A percentile compares a stretch with the other conserved stretches of the same genome.
Conservation (phyloP, 2,113 vertebrate species). For the Tenebrosternarchus preto region DNA sequence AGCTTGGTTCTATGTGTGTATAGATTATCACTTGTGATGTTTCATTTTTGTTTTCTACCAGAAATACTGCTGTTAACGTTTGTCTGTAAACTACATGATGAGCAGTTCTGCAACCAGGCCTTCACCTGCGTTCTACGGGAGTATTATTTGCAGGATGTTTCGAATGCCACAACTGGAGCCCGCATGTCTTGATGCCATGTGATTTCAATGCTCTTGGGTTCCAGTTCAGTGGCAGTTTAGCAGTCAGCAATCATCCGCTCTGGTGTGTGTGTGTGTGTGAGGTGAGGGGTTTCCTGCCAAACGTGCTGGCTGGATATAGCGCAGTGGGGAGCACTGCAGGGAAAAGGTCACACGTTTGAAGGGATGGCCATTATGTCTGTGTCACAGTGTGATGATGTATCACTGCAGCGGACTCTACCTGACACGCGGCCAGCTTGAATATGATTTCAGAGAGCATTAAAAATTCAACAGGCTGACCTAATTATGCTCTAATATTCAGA, state of each 20-base stretch:
- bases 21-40: too few relatives aligned
- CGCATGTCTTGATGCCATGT: not conserved
- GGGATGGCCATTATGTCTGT: slow-evolving; percentile 76
- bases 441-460: slow-evolving; percentile 83
- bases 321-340: slow-evolving; percentile 61
- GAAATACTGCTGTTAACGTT: too few relatives aligned
- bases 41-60: too few relatives aligned
- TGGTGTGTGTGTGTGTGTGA: slow-evolving; percentile 29
- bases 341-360: slow-evolving; percentile 79
- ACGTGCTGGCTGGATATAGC: slow-evolving; percentile 46
- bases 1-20: too few relatives aligned
- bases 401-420: slow-evolving; percentile 75
- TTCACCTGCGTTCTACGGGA: too few relatives aligned
- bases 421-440: slow-evolving; percentile 77
- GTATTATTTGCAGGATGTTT: too few relatives aligned
- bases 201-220: slow-evolving; percentile 21
- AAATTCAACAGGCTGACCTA: slow-evolving; percentile 83
- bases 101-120: too few relatives aligned
- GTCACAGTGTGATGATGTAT: slow-evolving; percentile 78
- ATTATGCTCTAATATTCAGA: slow-evolving; percentile 80
- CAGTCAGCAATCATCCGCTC: slow-evolving; percentile 22
- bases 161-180: not conserved
- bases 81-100: too few relatives aligned
- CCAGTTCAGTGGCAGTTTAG: slow-evolving; percentile 20
- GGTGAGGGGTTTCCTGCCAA: slow-evolving; percentile 54